phyloP scores from a whole-genome alignment of 2,888 invertebrate genomes.

The Coremacera marginata region DNA sequence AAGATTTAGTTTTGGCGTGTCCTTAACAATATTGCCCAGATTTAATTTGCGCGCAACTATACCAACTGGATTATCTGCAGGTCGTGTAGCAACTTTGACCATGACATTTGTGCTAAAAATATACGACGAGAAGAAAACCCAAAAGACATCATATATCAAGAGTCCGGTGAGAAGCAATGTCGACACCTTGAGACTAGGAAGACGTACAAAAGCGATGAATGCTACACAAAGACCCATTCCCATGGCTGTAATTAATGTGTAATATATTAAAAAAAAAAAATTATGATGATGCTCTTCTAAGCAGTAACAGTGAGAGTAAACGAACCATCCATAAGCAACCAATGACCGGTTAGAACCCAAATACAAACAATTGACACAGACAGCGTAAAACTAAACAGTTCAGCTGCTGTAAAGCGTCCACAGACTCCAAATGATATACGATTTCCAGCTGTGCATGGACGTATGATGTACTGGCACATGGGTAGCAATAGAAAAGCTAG shows the following conservation, averaged over 20 bases:
- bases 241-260: slow-evolving; percentile 78
- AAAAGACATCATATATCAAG: slow-evolving; percentile 96
- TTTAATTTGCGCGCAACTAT: slow-evolving; percentile 93
- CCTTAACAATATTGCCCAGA: slow-evolving; percentile 88
- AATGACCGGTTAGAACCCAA: slow-evolving; percentile 98
- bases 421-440: slow-evolving; percentile 91
- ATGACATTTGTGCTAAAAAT: slow-evolving; percentile 99
- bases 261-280: slow-evolving; percentile 25
- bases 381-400: slow-evolving; percentile 91
- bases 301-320: slow-evolving; percentile 37
- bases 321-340: slow-evolving; percentile 96
- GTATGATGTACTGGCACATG: slow-evolving; percentile 95
- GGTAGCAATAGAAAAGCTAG: slow-evolving; percentile 95
- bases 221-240: slow-evolving; percentile 98
- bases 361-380: slow-evolving; percentile 95
- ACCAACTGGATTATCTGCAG: slow-evolving; percentile 93
- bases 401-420: slow-evolving; percentile 94
- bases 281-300: slow-evolving; percentile 26
- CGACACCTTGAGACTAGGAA: slow-evolving; percentile 96
- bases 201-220: slow-evolving; percentile 95
- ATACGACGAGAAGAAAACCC: slow-evolving; percentile 99
- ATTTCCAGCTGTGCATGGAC: slow-evolving; percentile 85
- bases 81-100: slow-evolving; percentile 91
- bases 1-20: slow-evolving; percentile 94
- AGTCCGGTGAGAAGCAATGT: slow-evolving; percentile 93